Conservation (phyloP, 1,140 invertebrate species). For the Glomeris maerens region DNA sequence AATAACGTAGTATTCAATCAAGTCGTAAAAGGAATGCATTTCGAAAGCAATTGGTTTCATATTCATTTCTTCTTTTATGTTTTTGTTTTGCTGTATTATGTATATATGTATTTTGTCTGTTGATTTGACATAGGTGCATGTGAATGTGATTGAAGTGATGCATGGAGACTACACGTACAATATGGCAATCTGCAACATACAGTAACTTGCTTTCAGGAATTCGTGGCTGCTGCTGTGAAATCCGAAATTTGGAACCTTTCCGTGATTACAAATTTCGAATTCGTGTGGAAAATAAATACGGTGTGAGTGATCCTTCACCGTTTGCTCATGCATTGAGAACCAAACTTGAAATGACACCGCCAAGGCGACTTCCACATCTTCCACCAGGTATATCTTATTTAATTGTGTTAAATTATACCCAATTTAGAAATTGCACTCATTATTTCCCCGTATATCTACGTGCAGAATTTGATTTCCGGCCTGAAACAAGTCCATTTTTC, state of each 20-base stretch:
- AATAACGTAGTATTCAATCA: no score
- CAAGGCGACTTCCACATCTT: constrained; percentile 60
- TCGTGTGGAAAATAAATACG: constrained; percentile 88
- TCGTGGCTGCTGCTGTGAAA: constrained; percentile 66
- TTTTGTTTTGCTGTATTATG: no score
- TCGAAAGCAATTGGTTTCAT: no score
- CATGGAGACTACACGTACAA: no score
- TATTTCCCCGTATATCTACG: background rate
- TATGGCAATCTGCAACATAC: no score
- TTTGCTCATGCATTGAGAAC: constrained; percentile 63
- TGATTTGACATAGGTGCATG: no score
- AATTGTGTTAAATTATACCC: background rate
- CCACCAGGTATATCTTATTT: constrained; percentile 43
- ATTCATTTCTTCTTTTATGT: no score
- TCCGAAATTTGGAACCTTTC: constrained; percentile 65
- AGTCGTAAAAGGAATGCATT: no score
- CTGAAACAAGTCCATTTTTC: constrained; percentile 74
- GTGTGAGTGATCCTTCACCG: constrained; percentile 89
- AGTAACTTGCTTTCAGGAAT: constrained; percentile 43
- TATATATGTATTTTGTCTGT: no score
- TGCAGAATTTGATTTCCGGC: constrained; percentile 50
- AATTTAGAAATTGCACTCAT: constrained; percentile 15
- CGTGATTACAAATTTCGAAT: constrained; percentile 82
- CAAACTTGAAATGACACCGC: constrained; percentile 61
- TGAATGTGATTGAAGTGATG: no score